These are phyloP conservation scores for Rhopalosiphum nymphaeae DNA, from an alignment of 2,888 invertebrate species.

Conservation along the genomic window DNA sequence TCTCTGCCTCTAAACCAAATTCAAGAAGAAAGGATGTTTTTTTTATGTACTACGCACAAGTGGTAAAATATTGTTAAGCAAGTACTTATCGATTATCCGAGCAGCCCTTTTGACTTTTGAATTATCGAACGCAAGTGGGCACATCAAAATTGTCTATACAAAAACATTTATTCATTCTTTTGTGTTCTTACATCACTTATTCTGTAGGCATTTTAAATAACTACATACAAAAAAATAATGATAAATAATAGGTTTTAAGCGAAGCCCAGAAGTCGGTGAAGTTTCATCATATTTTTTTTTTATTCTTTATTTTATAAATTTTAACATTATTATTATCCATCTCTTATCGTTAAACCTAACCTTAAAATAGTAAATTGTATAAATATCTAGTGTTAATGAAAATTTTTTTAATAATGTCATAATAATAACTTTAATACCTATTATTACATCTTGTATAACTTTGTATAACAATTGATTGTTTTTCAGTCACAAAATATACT, in stretches of 20 bases:
- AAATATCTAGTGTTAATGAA: neutral
- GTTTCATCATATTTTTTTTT: neutral
- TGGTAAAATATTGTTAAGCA: slow-evolving; percentile 47
- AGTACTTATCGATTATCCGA: slow-evolving; percentile 45
- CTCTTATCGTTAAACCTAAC: neutral
- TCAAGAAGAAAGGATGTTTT: neutral
- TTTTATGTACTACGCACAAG: neutral
- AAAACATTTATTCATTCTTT: slow-evolving; percentile 21
- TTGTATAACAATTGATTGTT: neutral
- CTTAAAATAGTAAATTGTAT: neutral
- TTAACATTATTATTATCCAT: neutral
- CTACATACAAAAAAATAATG: neutral
- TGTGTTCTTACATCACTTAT: neutral
- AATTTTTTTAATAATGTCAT: neutral
- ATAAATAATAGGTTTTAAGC: neutral
- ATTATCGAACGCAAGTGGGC: slow-evolving; percentile 6
- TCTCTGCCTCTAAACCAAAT: neutral
- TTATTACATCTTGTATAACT: neutral
- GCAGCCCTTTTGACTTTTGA: slow-evolving; percentile 13
- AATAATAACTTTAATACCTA: neutral
- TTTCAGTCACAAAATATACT: neutral
- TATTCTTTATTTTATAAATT: neutral
- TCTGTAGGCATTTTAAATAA: neutral
- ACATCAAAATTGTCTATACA: slow-evolving; percentile 6
- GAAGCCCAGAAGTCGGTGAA: neutral